phyloP scores from a whole-genome alignment of 2,797 vertebrate genomes.

The Synanceia verrucosa region DNA sequence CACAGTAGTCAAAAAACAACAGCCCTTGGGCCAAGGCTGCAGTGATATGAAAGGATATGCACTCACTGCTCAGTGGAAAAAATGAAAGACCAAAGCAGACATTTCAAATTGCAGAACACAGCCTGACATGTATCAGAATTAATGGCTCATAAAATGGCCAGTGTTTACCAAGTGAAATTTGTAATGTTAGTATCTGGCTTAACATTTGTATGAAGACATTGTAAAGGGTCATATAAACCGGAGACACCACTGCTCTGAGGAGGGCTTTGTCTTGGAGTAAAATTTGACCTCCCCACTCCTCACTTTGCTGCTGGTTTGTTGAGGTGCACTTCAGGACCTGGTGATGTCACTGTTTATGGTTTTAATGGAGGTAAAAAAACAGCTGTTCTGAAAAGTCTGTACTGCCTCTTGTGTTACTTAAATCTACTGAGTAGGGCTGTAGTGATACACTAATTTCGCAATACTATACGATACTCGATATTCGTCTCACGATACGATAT shows the following conservation, averaged over 20 bases:
- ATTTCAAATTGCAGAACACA: background rate
- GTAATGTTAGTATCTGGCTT: background rate
- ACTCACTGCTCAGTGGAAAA: constrained; percentile 27
- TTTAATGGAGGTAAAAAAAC: no score
- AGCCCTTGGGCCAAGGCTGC: constrained; percentile 31
- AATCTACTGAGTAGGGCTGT: no score
- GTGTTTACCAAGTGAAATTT: background rate
- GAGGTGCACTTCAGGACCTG: no score
- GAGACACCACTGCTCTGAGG: background rate
- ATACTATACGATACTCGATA: no score
- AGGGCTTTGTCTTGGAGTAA: background rate
- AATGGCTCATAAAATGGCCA: background rate
- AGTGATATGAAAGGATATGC: constrained; percentile 31
- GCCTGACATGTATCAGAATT: background rate
- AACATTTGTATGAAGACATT: constrained; percentile 7
- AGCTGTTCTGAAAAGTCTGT: no score
- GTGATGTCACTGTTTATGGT: no score
- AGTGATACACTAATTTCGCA: no score
- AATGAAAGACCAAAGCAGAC: background rate
- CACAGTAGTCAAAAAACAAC: constrained; percentile 5
- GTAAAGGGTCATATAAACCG: background rate
- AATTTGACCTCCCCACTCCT: no score
- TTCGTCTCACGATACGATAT: no score
- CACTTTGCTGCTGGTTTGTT: no score
- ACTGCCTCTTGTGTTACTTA: no score